Conservation (phyloP, 2,888 invertebrate species). For the Coelinius sp. region DNA sequence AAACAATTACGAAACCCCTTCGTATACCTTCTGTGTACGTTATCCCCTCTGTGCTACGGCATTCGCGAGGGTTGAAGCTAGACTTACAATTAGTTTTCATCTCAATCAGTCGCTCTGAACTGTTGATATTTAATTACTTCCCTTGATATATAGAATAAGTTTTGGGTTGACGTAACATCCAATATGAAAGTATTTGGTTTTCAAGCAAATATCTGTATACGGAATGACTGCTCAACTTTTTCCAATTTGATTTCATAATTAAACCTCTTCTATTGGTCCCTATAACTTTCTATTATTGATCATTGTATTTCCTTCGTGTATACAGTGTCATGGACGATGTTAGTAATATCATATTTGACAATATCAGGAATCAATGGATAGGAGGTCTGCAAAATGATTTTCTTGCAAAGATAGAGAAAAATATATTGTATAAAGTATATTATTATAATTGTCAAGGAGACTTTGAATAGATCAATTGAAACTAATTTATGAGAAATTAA, state of each 20-base stretch:
- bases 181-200: neutral
- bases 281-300: too few species aligned
- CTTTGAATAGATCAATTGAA: too few species aligned
- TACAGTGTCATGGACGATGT: too few species aligned
- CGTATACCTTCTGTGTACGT: neutral
- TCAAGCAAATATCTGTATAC: neutral
- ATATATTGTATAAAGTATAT: too few species aligned
- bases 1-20: slow-evolving; percentile 9
- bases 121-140: neutral
- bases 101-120: neutral
- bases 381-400: too few species aligned
- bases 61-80: neutral
- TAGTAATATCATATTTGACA: too few species aligned
- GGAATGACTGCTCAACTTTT: neutral
- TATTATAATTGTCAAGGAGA: too few species aligned
- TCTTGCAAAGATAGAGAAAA: too few species aligned
- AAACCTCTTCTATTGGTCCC: too few species aligned
- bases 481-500: too few species aligned
- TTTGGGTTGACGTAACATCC: neutral
- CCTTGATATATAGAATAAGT: neutral
- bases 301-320: too few species aligned
- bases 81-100: slow-evolving; percentile 13
- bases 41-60: neutral
- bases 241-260: neutral
- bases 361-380: too few species aligned